Percentiles rank a stretch among this genome's conserved stretches.
Conservation (phyloP, 2,888 invertebrate genomes). For the Tinea trinotella region DNA sequence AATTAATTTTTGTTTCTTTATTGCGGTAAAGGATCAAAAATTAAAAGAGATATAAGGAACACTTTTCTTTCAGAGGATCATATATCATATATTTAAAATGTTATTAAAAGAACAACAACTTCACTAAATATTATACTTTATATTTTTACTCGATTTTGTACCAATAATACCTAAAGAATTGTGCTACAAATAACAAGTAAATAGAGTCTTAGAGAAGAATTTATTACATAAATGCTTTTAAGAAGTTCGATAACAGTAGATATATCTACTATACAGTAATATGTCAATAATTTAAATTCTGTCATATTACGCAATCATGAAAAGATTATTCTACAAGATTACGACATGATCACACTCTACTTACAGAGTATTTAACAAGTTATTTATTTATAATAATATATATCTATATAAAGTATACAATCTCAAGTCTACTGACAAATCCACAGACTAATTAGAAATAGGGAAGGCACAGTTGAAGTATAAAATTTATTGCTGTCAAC, state of each 20-base stretch:
- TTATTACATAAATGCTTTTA: background rate
- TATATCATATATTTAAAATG: too few species aligned
- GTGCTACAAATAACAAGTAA: constrained; percentile 9
- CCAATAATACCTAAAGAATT: background rate
- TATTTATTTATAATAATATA: constrained; percentile 38
- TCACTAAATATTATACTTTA: too few species aligned
- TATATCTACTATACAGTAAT: too few species aligned
- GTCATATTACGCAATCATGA: background rate
- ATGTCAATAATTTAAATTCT: too few species aligned
- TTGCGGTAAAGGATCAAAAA: too few species aligned
- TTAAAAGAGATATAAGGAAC: too few species aligned
- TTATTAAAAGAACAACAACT: too few species aligned
- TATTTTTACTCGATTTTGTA: background rate
- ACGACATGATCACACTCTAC: background rate
- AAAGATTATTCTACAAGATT: background rate
- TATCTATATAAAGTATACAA: constrained; percentile 54
- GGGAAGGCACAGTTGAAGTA: constrained; percentile 73
- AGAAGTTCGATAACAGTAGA: background rate
- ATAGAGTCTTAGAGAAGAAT: background rate
- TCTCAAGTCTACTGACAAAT: constrained; percentile 53
- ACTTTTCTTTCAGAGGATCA: too few species aligned
- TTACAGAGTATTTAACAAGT: constrained; percentile 40
- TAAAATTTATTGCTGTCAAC: constrained; percentile 71
- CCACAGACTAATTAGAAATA: constrained; percentile 70
- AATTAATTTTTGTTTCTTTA: too few species aligned